A percentile compares a stretch with the other conserved stretches of the same genome.
These are phyloP conservation scores for Syngnathus typhle DNA, from an alignment of 2,113 vertebrate species.

Conservation along the genomic window DNA sequence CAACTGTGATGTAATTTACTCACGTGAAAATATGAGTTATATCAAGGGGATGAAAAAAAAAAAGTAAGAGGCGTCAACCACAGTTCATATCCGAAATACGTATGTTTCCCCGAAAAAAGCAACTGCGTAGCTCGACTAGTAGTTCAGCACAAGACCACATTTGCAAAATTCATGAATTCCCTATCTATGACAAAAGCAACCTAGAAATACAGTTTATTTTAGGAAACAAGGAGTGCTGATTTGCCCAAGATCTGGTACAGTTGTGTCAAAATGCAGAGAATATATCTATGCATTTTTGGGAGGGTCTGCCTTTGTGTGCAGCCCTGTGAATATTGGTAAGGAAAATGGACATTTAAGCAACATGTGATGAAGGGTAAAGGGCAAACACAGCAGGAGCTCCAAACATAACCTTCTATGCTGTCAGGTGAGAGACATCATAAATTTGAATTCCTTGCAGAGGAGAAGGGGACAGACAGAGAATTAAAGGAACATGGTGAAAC, in stretches of 20 bases:
- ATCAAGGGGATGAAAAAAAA: conserved; percentile 31
- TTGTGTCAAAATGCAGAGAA: background rate
- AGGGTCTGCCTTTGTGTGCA: conserved; percentile 5
- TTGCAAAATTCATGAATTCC: background rate
- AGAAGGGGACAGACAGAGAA: conserved; percentile 31
- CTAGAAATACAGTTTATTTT: background rate
- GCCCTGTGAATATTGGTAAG: conserved; percentile 9
- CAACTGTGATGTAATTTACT: conserved; percentile 36
- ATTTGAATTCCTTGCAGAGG: conserved; percentile 14
- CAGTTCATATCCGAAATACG: conserved; percentile 26
- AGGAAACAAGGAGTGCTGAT: background rate
- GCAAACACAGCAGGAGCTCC: conserved; percentile 13
- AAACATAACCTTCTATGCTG: conserved; percentile 22
- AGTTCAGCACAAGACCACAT: background rate
- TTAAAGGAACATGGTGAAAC: conserved; percentile 54
- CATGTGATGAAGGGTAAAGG: conserved; percentile 1
- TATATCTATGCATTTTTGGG: conserved; percentile 7
- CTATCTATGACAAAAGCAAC: background rate
- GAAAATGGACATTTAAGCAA: conserved; percentile 14
- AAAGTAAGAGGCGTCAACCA: conserved; percentile 22
- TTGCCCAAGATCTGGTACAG: background rate
- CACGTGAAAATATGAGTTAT: conserved; percentile 56
- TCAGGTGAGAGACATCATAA: conserved; percentile 36
- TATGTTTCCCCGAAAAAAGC: conserved; percentile 34
- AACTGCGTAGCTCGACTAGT: background rate